These are phyloP conservation scores for Drosophila rhopaloa DNA, from an alignment of 1,140 invertebrate genomes.

Conservation along the genomic window DNA sequence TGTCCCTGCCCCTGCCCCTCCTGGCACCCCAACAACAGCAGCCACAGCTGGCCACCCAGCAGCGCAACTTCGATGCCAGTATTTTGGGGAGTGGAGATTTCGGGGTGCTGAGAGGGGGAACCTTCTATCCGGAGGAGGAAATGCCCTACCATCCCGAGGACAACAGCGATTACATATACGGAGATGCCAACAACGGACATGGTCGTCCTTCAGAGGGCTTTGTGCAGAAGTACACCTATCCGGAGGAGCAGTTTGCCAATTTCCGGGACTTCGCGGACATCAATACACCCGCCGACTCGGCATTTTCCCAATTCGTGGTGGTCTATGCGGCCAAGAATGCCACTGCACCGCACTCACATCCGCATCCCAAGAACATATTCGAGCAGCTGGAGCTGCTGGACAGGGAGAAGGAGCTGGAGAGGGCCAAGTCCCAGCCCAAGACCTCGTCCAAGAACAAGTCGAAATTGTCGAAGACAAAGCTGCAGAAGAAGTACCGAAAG, in stretches of 20 bases:
- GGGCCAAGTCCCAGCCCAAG: slow-evolving; percentile 72
- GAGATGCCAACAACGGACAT: slow-evolving; percentile 87
- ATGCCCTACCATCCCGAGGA: slow-evolving; percentile 86
- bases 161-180: slow-evolving; percentile 86
- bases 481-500: slow-evolving; percentile 87
- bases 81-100: slow-evolving; percentile 95
- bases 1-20: slow-evolving; percentile 56
- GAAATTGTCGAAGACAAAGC: slow-evolving; percentile 87
- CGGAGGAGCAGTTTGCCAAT: slow-evolving; percentile 92
- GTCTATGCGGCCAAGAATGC: slow-evolving; percentile 92
- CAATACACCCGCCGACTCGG: slow-evolving; percentile 91
- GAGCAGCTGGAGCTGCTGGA: slow-evolving; percentile 91
- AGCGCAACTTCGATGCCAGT: slow-evolving; percentile 81
- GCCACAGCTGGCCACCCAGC: slow-evolving; percentile 41
- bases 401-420: slow-evolving; percentile 85
- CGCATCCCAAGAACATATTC: slow-evolving; percentile 91
- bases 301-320: slow-evolving; percentile 92
- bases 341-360: slow-evolving; percentile 81
- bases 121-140: slow-evolving; percentile 88
- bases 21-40: slow-evolving; percentile 31
- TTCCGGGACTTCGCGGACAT: slow-evolving; percentile 95
- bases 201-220: slow-evolving; percentile 86
- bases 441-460: slow-evolving; percentile 88
- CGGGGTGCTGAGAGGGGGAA: slow-evolving; percentile 93
- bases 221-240: slow-evolving; percentile 86